phyloP scores from a whole-genome alignment of 2,113 vertebrate species.

The Psettodes erumei region DNA sequence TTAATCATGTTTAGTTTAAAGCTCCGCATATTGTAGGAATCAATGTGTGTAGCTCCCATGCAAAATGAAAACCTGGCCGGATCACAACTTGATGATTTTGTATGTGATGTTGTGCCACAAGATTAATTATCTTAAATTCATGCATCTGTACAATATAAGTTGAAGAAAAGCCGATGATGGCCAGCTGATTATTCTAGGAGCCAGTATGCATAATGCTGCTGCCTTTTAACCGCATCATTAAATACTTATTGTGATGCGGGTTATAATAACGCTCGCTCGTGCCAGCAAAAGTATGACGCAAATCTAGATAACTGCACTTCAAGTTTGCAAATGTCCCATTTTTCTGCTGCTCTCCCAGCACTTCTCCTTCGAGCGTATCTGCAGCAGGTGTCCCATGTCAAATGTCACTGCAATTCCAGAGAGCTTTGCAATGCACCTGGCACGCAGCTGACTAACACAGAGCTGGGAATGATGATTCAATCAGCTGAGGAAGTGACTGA shows the following conservation, averaged over 20 bases:
- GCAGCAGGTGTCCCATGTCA: constrained; percentile 65
- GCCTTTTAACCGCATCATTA: too few relatives aligned
- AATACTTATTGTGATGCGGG: too few relatives aligned
- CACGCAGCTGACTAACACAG: constrained; percentile 72
- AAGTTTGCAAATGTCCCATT: neutral
- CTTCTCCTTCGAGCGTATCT: constrained; percentile 41
- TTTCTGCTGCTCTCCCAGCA: constrained; percentile 16
- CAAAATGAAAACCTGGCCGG: neutral
- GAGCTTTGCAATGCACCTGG: constrained; percentile 67
- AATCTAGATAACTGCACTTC: constrained; percentile 5
- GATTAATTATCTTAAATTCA: neutral
- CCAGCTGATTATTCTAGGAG: too few relatives aligned
- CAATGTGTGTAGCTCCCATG: too few relatives aligned
- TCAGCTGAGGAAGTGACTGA: constrained; percentile 73
- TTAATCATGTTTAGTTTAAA: neutral
- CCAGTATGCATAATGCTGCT: too few relatives aligned
- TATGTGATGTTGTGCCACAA: neutral
- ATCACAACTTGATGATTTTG: neutral
- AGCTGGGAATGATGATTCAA: constrained; percentile 68
- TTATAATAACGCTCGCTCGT: neutral
- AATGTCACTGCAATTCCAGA: constrained; percentile 60
- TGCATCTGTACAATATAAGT: neutral
- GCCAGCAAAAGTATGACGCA: neutral
- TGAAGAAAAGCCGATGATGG: neutral
- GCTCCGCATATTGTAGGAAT: neutral